Base-by-base conservation (phyloP, 2,888 invertebrate species). In the Falcaria lacertinaria region DNA sequence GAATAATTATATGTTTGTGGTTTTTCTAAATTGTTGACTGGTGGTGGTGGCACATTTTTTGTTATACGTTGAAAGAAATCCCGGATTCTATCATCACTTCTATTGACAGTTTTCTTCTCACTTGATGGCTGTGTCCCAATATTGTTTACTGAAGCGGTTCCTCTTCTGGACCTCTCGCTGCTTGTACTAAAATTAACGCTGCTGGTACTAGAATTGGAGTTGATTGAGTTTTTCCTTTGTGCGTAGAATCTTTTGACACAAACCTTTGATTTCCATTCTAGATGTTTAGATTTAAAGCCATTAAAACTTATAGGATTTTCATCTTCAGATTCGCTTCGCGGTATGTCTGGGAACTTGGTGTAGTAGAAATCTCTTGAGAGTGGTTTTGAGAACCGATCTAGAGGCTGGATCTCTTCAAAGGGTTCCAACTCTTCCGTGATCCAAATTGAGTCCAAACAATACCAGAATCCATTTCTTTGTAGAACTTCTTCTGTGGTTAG, bases 251-350 rank as follows among this genome's bases (percentile, higher is more conserved):
- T 73, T 57, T 71, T 74, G 33, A 85, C 62, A 28, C 62, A 56
- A 52, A 86, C 69, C 49, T 82, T 88, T 0, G 79, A 71, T 61
- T 79, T 80, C 85, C 88, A 85, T 50, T 83, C 74, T 32, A 60
- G 57, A 44, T 86, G 80, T 64, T 87, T 88, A 19, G 45, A 66
- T 55, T 58, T 64, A 58, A 88, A 88, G 22, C 85, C 87, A 22
- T 60, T 72, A 5, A 87, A 50, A 37, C 78, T 80, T 32, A 86
- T 48, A 1, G 85, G 75, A 44, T 69, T 80, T 50, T 88, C 88
- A 25, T 87, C 89, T 43, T 89, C 89, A 0, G 88, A 88, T 61
- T 87, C 87, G 52, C 89, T 88, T 63, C 87, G 69, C 0, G 80
- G 78, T 69, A 89, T 85, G 34, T 88, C 87, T 1, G 87, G 87